phyloP scores from a whole-genome alignment of 35 echinoderm and acorn worm genomes.

The Amphiura filiformis region DNA sequence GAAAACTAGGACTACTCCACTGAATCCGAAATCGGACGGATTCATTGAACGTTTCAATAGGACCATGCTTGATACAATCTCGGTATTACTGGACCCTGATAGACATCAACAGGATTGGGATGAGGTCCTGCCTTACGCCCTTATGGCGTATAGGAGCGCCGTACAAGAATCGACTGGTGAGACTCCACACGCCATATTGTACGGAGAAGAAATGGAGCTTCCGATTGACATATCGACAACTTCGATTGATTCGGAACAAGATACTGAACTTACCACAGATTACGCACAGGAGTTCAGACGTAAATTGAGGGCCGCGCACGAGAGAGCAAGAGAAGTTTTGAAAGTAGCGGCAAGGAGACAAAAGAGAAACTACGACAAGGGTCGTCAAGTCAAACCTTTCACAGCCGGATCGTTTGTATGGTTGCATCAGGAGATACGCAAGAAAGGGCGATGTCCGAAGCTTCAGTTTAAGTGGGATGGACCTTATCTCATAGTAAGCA shows the following conservation, averaged over 20 bases:
- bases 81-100: slow-evolving; percentile 9
- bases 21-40: slow-evolving; percentile 57
- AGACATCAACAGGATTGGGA: slow-evolving; percentile 50
- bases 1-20: slow-evolving; percentile 69
- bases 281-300: slow-evolving; percentile 25
- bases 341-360: slow-evolving; percentile 10
- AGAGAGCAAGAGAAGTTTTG: slow-evolving; percentile 19
- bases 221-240: slow-evolving; percentile 33
- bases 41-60: slow-evolving; percentile 57
- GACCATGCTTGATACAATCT: slow-evolving; percentile 21
- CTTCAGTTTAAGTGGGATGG: slow-evolving; percentile 37
- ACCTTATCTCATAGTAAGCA: background rate
- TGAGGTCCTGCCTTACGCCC: slow-evolving; percentile 19
- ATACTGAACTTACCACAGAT: background rate
- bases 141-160: slow-evolving; percentile 16
- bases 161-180: slow-evolving; percentile 40
- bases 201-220: slow-evolving; percentile 34
- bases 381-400: background rate
- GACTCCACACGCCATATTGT: slow-evolving; percentile 52
- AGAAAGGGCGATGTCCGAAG: slow-evolving; percentile 61
- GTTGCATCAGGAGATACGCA: slow-evolving; percentile 27
- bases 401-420: slow-evolving; percentile 45
- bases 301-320: background rate
- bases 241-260: background rate
- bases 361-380: slow-evolving; percentile 40